phyloP scores from a whole-genome alignment of 2,797 vertebrate species.

The Champsocephalus gunnari region DNA sequence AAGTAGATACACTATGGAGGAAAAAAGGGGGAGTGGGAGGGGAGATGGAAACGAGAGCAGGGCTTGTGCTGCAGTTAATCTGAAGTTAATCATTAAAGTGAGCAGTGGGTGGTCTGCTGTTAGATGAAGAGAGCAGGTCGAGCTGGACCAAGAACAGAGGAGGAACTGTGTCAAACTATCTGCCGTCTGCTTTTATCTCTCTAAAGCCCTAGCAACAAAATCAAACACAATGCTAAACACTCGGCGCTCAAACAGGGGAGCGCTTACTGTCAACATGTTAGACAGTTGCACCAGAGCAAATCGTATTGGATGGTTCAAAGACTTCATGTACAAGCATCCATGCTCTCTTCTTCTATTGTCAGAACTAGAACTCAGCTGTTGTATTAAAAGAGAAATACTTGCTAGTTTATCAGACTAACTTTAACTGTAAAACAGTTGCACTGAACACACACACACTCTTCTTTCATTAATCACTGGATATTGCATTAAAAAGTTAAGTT shows the following conservation, averaged over 20 bases:
- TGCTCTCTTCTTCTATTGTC: not conserved
- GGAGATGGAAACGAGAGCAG: constrained; percentile 47
- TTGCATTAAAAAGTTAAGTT: not conserved
- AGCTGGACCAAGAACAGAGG: constrained; percentile 60
- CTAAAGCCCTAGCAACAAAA: constrained; percentile 62
- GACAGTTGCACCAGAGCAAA: not conserved
- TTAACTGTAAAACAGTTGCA: not conserved
- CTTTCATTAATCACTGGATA: constrained; percentile 1
- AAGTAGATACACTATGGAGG: constrained; percentile 48
- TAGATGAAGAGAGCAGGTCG: constrained; percentile 45
- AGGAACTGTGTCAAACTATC: constrained; percentile 54
- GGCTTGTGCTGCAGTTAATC: constrained; percentile 67
- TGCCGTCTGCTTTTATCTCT: constrained; percentile 55
- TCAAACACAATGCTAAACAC: constrained; percentile 63
- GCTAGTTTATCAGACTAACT: not conserved
- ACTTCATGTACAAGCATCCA: not conserved
- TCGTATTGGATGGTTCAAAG: not conserved
- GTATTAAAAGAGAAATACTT: not conserved
- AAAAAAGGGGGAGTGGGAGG: not conserved
- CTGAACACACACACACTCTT: not conserved
- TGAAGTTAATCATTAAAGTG: constrained; percentile 69
- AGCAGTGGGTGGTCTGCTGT: constrained; percentile 61
- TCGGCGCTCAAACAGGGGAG: not conserved
- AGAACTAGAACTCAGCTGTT: not conserved
- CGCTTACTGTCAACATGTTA: not conserved